Percentiles rank a stretch among this genome's conserved stretches.
Conservation (phyloP, 2,888 invertebrate genomes). For the Cephus pygmeus region DNA sequence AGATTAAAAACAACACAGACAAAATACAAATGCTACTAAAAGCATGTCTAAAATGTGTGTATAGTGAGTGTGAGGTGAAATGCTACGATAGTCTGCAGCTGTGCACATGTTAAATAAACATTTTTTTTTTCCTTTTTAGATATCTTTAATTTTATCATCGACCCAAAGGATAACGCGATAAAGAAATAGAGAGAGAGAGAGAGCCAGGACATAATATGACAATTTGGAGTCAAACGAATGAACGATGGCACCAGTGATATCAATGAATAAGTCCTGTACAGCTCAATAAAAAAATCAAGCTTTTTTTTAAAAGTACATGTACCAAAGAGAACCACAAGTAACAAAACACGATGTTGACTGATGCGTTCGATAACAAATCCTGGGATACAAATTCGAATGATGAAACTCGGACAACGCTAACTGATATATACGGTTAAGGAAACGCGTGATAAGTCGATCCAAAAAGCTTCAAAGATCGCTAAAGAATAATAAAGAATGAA, state of each 20-base stretch:
- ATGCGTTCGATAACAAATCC: not conserved
- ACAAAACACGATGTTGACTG: not conserved
- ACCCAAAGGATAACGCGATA: not conserved
- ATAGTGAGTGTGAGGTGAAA: conserved; percentile 47
- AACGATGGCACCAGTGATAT: not conserved
- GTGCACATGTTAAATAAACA: not conserved
- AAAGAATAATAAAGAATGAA: not conserved
- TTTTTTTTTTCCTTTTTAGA: not conserved
- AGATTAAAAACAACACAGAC: conserved; percentile 44
- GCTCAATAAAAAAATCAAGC: not conserved
- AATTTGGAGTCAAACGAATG: not conserved
- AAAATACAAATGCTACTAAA: conserved; percentile 63
- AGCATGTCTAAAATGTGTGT: conserved; percentile 56
- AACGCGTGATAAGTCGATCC: not conserved
- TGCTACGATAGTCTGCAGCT: conserved; percentile 4
- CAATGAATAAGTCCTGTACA: not conserved
- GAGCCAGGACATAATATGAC: not conserved
- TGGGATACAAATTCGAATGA: not conserved
- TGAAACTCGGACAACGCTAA: not conserved
- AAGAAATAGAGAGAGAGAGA: not conserved
- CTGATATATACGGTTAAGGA: not conserved
- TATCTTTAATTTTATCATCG: not conserved
- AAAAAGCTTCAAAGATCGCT: not conserved
- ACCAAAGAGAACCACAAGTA: not conserved
- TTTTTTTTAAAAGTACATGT: not conserved